phyloP scores from a whole-genome alignment of 1,140 invertebrate species.

The Drosophila rhopaloa region DNA sequence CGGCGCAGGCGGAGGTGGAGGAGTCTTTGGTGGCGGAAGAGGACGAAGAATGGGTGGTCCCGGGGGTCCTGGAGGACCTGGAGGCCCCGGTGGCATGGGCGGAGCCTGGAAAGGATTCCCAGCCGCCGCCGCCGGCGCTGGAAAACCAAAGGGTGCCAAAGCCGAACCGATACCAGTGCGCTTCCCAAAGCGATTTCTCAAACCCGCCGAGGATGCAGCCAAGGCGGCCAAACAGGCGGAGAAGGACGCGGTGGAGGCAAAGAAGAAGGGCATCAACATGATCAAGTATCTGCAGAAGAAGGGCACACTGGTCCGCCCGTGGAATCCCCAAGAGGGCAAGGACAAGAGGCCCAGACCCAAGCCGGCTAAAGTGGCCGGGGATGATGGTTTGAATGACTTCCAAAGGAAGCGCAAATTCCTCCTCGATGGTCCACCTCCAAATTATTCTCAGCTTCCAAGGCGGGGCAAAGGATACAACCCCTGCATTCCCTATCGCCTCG shows the following conservation, averaged over 20 bases:
- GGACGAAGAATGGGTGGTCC: neutral
- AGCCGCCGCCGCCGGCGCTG: neutral
- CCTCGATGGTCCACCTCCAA: neutral
- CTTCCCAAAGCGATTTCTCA: slow-evolving; percentile 30
- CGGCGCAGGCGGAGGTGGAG: neutral
- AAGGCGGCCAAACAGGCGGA: slow-evolving; percentile 8
- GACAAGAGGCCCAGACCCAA: slow-evolving; percentile 1
- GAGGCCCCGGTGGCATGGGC: neutral
- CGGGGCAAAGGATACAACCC: slow-evolving; percentile 10
- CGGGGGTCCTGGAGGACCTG: neutral
- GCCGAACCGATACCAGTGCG: slow-evolving; percentile 37
- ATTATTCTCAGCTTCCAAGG: slow-evolving; percentile 10
- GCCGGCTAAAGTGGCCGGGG: neutral
- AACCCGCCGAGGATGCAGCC: slow-evolving; percentile 13
- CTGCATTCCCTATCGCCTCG: slow-evolving; percentile 3
- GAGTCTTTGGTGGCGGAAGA: slow-evolving; percentile 1
- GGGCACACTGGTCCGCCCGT: slow-evolving; percentile 25
- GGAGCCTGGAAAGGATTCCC: slow-evolving; percentile 7
- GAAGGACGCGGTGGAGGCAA: neutral
- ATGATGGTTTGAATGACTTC: slow-evolving; percentile 35
- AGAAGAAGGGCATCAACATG: slow-evolving; percentile 43
- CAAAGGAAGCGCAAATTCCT: slow-evolving; percentile 27
- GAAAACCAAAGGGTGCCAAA: neutral
- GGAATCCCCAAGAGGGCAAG: slow-evolving; percentile 39
- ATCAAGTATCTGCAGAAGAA: slow-evolving; percentile 42